Evolutionary conservation across 2,888 invertebrate genomes (phyloP).

Genomic region (Troides aeacus): DNA sequence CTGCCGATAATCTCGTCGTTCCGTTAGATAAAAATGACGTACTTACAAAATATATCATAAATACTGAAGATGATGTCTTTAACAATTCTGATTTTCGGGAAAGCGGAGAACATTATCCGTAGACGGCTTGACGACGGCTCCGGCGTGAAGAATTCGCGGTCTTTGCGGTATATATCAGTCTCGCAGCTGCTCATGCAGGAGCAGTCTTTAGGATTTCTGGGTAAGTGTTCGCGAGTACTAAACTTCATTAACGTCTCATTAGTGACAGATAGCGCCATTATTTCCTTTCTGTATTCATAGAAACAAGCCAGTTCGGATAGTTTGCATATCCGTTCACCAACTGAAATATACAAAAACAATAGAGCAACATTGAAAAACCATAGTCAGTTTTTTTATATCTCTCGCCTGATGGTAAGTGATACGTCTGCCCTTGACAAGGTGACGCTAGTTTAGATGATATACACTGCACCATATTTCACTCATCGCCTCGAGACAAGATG

Average conservation of each 20-base stretch:
- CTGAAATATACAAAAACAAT: slow-evolving; percentile 40
- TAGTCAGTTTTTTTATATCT: not conserved
- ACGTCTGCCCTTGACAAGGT: too few species aligned
- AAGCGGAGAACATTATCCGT: slow-evolving; percentile 80
- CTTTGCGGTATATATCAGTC: slow-evolving; percentile 57
- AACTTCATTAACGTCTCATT: slow-evolving; percentile 47
- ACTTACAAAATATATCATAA: slow-evolving; percentile 84
- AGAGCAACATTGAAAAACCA: not conserved
- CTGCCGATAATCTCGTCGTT: not conserved
- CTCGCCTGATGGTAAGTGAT: too few species aligned
- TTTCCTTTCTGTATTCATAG: slow-evolving; percentile 53
- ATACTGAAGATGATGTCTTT: slow-evolving; percentile 85
- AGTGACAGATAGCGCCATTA: slow-evolving; percentile 50
- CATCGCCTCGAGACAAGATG: too few species aligned
- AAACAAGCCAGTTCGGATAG: slow-evolving; percentile 61
- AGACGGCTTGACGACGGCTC: slow-evolving; percentile 47
- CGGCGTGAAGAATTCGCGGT: slow-evolving; percentile 48
- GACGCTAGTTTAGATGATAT: too few species aligned
- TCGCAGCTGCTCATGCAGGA: slow-evolving; percentile 65
- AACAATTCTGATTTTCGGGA: slow-evolving; percentile 84
- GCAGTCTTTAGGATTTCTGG: slow-evolving; percentile 56
- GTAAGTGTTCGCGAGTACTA: slow-evolving; percentile 42
- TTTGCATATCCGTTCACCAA: slow-evolving; percentile 59
- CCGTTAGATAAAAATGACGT: not conserved
- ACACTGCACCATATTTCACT: too few species aligned